A percentile compares a stretch with the other conserved stretches of the same genome.
Evolutionary conservation across 2,888 invertebrate genomes (phyloP).

Genomic region (Cosmia pyralina): DNA sequence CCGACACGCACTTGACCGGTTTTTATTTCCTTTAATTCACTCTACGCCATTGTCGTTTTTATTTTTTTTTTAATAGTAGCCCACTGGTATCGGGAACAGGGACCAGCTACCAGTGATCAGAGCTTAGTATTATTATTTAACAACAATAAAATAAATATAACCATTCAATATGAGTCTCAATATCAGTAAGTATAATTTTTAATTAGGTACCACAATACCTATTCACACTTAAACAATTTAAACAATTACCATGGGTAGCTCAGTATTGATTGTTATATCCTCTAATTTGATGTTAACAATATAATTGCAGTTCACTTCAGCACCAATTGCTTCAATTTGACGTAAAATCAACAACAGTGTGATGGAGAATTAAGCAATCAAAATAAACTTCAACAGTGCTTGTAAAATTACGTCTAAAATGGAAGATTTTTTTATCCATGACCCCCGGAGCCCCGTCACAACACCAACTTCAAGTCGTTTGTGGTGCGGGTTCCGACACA

Average conservation of each 20-base stretch:
- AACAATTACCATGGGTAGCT: conserved; percentile 25
- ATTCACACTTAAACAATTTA: conserved; percentile 8
- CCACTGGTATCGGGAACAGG: too few relatives aligned
- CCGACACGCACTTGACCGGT: too few relatives aligned
- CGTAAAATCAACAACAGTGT: conserved; percentile 15
- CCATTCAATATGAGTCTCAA: conserved; percentile 4
- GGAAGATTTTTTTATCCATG: not conserved
- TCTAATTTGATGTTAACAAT: conserved; percentile 51
- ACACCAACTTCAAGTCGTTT: too few relatives aligned
- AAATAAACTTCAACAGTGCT: conserved; percentile 1
- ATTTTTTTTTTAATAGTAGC: too few relatives aligned
- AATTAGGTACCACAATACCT: conserved; percentile 10
- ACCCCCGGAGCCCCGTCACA: too few relatives aligned
- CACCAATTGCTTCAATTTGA: conserved; percentile 26
- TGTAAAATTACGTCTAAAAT: not conserved
- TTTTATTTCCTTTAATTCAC: too few relatives aligned
- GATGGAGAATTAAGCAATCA: conserved; percentile 22
- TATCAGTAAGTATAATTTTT: conserved; percentile 6
- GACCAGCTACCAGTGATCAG: too few relatives aligned
- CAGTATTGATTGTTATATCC: conserved; percentile 31
- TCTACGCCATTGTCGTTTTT: too few relatives aligned
- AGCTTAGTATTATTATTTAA: not conserved
- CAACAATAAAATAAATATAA: conserved; percentile 20
- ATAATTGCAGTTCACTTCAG: conserved; percentile 42
- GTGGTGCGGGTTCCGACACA: too few relatives aligned